Evolutionary conservation across 2,797 vertebrate genomes (phyloP).

Genomic region (Pyrrhura leucotis): DNA sequence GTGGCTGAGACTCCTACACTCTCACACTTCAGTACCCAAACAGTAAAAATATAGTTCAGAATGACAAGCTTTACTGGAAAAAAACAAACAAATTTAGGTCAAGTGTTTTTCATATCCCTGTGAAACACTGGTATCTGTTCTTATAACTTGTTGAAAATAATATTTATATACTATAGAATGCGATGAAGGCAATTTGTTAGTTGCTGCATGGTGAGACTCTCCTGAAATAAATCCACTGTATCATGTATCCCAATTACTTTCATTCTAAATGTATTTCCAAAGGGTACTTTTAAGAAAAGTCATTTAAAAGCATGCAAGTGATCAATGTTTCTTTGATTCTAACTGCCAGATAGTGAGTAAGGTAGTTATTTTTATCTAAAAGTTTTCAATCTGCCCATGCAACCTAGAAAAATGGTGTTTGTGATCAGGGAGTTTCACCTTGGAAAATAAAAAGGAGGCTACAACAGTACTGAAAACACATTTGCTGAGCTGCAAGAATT

Average conservation of each 20-base stretch:
- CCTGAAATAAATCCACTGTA: neutral
- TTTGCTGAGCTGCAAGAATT: conserved; percentile 65
- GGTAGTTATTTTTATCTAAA: conserved; percentile 48
- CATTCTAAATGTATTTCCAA: conserved; percentile 28
- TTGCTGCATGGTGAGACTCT: neutral
- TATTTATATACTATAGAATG: neutral
- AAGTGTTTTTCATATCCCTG: neutral
- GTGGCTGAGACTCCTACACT: neutral
- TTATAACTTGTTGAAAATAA: neutral
- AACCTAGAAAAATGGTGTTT: conserved; percentile 38
- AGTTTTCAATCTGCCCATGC: conserved; percentile 31
- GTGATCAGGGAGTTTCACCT: conserved; percentile 48
- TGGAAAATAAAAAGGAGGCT: conserved; percentile 32
- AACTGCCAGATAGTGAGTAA: conserved; percentile 11
- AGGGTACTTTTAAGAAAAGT: neutral
- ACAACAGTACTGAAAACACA: conserved; percentile 26
- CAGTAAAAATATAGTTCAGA: neutral
- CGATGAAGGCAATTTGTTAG: neutral
- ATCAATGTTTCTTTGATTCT: conserved; percentile 56
- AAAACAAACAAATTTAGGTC: neutral
- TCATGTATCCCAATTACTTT: neutral
- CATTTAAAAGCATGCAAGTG: conserved; percentile 34
- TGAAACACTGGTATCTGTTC: neutral
- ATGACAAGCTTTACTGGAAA: neutral
- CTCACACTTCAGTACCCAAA: neutral